These are phyloP conservation scores for Notamacropus eugenii DNA, from an alignment of 2,797 vertebrate species.

Conservation along the genomic window DNA sequence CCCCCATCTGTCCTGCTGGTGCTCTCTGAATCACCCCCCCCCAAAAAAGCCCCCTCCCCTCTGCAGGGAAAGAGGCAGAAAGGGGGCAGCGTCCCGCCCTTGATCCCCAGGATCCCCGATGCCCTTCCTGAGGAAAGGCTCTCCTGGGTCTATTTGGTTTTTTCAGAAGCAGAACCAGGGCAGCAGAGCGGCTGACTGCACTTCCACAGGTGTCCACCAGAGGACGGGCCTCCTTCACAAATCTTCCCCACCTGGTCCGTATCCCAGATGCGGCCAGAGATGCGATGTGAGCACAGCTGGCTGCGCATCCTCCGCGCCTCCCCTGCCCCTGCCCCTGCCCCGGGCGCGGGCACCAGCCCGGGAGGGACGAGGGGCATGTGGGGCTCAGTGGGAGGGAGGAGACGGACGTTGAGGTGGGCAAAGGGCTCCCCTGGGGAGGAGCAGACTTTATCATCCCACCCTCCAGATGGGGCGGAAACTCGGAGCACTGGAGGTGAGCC, in stretches of 20 bases:
- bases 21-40: not conserved
- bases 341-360: not conserved
- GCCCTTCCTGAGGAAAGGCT: not conserved
- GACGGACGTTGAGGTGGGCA: not conserved
- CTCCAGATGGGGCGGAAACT: not conserved
- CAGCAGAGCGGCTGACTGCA: not conserved
- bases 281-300: not conserved
- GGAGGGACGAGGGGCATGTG: not conserved
- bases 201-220: conserved; percentile 57
- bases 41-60: not conserved
- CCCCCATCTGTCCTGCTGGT: too few species aligned
- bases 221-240: conserved; percentile 54
- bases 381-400: not conserved
- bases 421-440: not conserved
- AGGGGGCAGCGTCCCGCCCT: not conserved
- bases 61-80: too few species aligned
- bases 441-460: not conserved
- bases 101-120: not conserved
- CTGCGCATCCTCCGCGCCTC: not conserved
- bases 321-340: not conserved
- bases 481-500: not conserved
- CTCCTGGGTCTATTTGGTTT: not conserved
- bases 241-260: conserved; percentile 41
- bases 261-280: not conserved
- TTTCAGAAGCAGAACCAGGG: not conserved